phyloP scores from a whole-genome alignment of 1,140 invertebrate genomes.

The Fopius arisanus region DNA sequence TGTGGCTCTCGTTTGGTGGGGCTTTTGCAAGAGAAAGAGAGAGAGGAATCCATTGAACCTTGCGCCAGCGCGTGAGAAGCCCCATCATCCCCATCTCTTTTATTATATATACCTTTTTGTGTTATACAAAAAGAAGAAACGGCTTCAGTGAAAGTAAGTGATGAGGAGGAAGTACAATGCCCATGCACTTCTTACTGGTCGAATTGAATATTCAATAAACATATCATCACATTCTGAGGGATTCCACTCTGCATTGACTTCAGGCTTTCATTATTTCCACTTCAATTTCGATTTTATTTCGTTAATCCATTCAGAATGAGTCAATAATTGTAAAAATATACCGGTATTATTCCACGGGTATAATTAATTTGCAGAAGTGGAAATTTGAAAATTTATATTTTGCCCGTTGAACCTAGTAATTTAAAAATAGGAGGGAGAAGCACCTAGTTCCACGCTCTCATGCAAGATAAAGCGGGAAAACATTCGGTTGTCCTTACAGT shows the following conservation, averaged over 20 bases:
- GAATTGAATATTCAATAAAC: neutral
- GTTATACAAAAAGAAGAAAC: neutral
- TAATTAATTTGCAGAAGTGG: no score
- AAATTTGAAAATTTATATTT: no score
- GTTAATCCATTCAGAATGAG: no score
- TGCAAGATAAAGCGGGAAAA: constrained; percentile 29
- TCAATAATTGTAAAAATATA: no score
- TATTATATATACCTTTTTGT: constrained; percentile 1
- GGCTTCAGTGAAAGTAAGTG: neutral
- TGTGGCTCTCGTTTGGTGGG: neutral
- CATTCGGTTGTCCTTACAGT: neutral
- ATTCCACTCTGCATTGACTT: neutral
- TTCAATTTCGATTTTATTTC: no score
- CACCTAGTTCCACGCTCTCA: constrained; percentile 10
- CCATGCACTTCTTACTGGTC: neutral
- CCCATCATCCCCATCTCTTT: constrained; percentile 1
- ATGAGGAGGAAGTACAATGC: neutral
- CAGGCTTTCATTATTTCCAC: no score
- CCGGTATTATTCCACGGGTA: no score
- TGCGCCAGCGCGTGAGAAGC: neutral
- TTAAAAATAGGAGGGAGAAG: constrained; percentile 2
- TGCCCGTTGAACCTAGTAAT: neutral
- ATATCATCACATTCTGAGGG: neutral
- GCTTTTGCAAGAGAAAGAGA: neutral
- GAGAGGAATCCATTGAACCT: neutral